Percentiles rank a stretch among this genome's conserved stretches.
These are phyloP conservation scores for Ptiloglossa arizonensis DNA, from an alignment of 1,140 invertebrate species.

Conservation along the genomic window DNA sequence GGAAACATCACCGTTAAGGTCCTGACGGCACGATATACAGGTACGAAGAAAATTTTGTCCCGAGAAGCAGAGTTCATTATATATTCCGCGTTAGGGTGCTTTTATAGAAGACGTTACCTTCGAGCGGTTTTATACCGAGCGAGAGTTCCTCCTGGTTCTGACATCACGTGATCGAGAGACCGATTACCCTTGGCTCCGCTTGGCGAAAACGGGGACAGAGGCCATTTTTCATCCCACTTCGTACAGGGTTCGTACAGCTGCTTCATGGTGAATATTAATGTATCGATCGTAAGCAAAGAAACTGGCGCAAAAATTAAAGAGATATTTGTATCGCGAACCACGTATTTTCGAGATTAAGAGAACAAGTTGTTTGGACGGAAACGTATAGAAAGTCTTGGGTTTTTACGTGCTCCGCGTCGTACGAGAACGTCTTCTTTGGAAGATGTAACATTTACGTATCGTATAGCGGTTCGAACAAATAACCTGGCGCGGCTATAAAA, in stretches of 20 bases:
- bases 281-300: constrained; percentile 9
- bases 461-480: no score
- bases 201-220: constrained; percentile 9
- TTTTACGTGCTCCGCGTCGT: no score
- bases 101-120: constrained; percentile 25
- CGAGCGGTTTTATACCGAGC: not conserved
- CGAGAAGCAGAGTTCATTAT: not conserved
- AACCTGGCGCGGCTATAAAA: no score
- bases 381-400: no score
- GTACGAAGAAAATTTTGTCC: not conserved
- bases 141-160: constrained; percentile 1
- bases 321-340: not conserved
- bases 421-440: no score
- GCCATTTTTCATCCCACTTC: constrained; percentile 29
- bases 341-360: not conserved
- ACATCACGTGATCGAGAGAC: constrained; percentile 36
- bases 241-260: not conserved
- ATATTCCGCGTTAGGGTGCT: not conserved
- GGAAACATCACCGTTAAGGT: not conserved
- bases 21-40: no score
- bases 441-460: no score
- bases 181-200: constrained; percentile 27
- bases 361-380: no score
- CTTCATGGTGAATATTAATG: constrained; percentile 31
- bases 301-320: not conserved